Evolutionary conservation across 2,113 vertebrate genomes (phyloP).

Genomic region (Phalacrocorax aristotelis): DNA sequence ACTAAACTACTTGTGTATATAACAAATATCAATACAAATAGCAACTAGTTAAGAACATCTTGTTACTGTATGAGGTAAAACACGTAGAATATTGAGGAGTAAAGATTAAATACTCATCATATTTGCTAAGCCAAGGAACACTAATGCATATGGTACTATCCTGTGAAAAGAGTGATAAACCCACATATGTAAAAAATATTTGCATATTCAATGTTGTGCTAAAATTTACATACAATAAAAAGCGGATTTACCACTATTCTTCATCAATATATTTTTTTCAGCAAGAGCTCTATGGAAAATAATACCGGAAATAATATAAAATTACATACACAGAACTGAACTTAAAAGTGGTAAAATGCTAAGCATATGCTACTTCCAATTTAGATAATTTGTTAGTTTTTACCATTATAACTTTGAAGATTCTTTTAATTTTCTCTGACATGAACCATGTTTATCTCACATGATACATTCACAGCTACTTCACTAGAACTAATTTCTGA

Average conservation of each 20-base stretch:
- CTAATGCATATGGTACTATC: neutral
- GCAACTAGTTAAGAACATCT: slow-evolving; percentile 43
- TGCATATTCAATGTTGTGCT: neutral
- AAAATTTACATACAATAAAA: slow-evolving; percentile 20
- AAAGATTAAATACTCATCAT: neutral
- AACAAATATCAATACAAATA: slow-evolving; percentile 47
- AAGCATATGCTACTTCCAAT: neutral
- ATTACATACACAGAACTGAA: neutral
- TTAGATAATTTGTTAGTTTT: slow-evolving; percentile 20
- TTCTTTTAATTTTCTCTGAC: slow-evolving; percentile 45
- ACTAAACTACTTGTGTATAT: slow-evolving; percentile 44
- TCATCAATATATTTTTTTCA: neutral
- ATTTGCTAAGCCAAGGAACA: neutral
- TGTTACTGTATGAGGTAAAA: neutral
- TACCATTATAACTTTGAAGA: neutral
- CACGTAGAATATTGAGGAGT: neutral
- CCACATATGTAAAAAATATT: neutral
- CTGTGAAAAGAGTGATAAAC: neutral
- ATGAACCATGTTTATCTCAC: neutral
- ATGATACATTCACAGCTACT: slow-evolving; percentile 23
- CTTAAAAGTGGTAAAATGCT: neutral
- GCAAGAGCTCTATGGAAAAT: neutral
- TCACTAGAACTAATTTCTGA: slow-evolving; percentile 50
- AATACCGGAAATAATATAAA: neutral
- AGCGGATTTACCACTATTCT: neutral